Conservation (phyloP, 2,797 vertebrate genomes). For the Neostethus bicornis region DNA sequence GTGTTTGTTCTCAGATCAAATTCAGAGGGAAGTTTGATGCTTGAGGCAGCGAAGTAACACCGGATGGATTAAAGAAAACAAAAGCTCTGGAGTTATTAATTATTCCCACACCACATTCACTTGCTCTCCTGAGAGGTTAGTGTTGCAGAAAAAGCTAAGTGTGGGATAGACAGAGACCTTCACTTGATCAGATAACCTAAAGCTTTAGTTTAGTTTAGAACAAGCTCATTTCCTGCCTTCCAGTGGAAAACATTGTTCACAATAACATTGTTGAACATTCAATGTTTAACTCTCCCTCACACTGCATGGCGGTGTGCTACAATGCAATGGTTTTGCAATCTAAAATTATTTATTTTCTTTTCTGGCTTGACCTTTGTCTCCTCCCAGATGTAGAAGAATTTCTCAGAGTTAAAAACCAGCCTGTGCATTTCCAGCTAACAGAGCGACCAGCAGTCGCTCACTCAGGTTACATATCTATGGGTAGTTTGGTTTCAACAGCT, state of each 20-base stretch:
- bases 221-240: constrained; percentile 41
- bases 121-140: constrained; percentile 48
- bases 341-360: constrained; percentile 35
- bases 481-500: constrained; percentile 26
- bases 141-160: constrained; percentile 26
- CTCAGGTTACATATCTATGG: constrained; percentile 22
- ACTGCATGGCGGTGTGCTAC: constrained; percentile 4
- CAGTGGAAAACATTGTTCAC: constrained; percentile 28
- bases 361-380: constrained; percentile 8
- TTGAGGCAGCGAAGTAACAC: constrained; percentile 27
- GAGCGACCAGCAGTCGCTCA: constrained; percentile 24
- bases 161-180: constrained; percentile 33
- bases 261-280: too few species aligned
- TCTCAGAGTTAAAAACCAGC: constrained; percentile 20
- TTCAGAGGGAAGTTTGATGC: constrained; percentile 32
- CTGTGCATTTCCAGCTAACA: constrained; percentile 5
- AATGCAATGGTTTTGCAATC: constrained; percentile 27
- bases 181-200: constrained; percentile 51
- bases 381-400: constrained; percentile 25
- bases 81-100: constrained; percentile 65
- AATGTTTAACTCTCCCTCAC: constrained; percentile 7
- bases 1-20: constrained; percentile 42
- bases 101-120: constrained; percentile 50
- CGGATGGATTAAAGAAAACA: constrained; percentile 38
- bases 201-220: constrained; percentile 42